Percentiles rank a stretch among this genome's conserved stretches.
Evolutionary conservation across 2,797 vertebrate species (phyloP).

Genomic region (Squalus acanthias): DNA sequence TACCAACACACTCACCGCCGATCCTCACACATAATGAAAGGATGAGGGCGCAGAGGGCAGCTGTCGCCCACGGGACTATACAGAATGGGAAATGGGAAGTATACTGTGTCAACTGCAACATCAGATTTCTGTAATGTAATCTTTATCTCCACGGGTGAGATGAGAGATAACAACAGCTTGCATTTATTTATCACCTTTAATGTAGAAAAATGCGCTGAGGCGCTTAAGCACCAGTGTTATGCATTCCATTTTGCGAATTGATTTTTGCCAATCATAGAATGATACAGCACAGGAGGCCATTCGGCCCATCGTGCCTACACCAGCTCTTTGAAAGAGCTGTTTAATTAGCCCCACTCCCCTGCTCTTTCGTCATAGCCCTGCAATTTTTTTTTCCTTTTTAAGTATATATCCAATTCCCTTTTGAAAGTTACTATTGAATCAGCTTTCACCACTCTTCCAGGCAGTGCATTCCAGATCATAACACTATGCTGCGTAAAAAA

Average conservation of each 20-base stretch:
- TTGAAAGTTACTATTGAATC: background rate
- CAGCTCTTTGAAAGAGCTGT: background rate
- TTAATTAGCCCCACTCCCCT: background rate
- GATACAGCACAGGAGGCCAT: background rate
- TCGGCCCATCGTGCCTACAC: too few relatives aligned
- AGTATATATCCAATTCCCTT: background rate
- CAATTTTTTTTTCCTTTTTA: background rate
- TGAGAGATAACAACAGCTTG: background rate
- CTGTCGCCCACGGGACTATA: background rate
- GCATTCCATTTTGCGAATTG: background rate
- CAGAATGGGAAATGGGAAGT: background rate
- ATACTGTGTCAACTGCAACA: background rate
- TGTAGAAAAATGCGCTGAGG: background rate
- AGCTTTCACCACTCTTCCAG: background rate
- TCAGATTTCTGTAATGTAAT: background rate
- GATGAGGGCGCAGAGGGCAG: background rate
- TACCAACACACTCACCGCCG: background rate
- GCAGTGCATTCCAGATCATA: background rate
- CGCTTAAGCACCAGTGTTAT: background rate
- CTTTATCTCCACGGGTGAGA: background rate
- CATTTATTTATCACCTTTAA: background rate
- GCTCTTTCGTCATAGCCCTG: background rate
- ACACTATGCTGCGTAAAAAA: too few relatives aligned
- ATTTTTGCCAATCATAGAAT: background rate
- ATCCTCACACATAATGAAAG: background rate